Evolutionary conservation across 2,113 vertebrate genomes (phyloP).

Genomic region (Cinclus cinclus): DNA sequence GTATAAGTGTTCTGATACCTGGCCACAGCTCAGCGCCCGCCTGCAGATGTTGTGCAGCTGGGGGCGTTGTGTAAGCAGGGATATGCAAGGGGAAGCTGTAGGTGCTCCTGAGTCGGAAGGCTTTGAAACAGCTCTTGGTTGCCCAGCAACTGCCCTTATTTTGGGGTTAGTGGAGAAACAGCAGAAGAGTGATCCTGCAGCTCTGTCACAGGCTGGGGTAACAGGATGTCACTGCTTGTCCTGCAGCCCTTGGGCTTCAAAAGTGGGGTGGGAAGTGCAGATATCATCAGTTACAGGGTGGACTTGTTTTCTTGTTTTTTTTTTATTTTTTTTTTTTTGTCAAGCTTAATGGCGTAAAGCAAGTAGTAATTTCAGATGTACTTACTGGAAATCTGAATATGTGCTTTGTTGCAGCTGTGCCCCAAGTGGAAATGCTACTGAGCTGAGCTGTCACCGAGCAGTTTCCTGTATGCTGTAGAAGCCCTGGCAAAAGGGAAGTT

Average conservation of each 20-base stretch:
- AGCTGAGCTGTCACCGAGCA: rapidly evolving
- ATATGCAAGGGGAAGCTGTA: rapidly evolving
- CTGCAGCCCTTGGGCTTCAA: neutral
- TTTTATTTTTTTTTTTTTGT: neutral
- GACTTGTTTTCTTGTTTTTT: neutral
- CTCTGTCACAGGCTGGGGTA: neutral
- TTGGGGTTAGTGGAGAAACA: neutral
- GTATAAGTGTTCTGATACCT: neutral
- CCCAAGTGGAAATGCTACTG: rapidly evolving
- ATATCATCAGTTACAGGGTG: rapidly evolving
- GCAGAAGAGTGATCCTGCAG: neutral
- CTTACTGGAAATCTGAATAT: neutral
- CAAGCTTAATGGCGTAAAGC: rapidly evolving
- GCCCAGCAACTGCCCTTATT: neutral
- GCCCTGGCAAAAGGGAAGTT: neutral
- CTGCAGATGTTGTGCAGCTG: neutral
- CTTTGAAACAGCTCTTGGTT: neutral
- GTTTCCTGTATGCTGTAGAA: rapidly evolving
- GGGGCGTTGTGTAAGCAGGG: neutral
- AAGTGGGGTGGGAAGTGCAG: neutral
- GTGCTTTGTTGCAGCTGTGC: neutral
- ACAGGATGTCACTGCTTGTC: rapidly evolving
- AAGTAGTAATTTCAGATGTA: neutral
- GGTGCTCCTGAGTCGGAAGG: neutral
- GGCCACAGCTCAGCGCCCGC: neutral